phyloP scores from a whole-genome alignment of 2,113 vertebrate species.

The Poeciliopsis occidentalis region DNA sequence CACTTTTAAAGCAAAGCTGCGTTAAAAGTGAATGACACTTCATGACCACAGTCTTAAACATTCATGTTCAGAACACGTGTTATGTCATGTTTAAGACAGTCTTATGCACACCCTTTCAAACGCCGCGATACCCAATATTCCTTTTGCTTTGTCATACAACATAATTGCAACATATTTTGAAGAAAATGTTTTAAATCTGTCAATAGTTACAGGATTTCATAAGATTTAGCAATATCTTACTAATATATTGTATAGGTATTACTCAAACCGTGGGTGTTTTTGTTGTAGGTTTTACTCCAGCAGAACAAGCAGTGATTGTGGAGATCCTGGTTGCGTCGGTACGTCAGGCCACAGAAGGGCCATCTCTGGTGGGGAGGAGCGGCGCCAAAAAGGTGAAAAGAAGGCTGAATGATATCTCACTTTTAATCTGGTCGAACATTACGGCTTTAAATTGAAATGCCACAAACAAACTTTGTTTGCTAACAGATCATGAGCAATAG shows the following conservation, averaged over 20 bases:
- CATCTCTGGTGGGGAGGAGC: conserved; percentile 84
- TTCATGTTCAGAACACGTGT: too few relatives aligned
- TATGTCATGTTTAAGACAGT: too few relatives aligned
- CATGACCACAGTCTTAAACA: too few relatives aligned
- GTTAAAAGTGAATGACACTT: too few relatives aligned
- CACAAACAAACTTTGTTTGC: background rate
- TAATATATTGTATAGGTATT: background rate
- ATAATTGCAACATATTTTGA: background rate
- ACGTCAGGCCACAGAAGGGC: conserved; percentile 87
- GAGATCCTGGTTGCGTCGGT: conserved; percentile 86
- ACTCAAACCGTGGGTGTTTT: background rate
- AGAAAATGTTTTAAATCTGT: too few relatives aligned
- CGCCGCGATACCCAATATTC: background rate
- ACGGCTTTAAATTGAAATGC: background rate
- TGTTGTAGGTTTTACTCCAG: conserved; percentile 75
- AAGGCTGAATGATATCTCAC: too few relatives aligned
- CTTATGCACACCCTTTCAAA: background rate
- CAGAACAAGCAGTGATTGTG: conserved; percentile 79
- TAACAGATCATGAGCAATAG: conserved; percentile 75
- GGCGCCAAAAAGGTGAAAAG: too few relatives aligned
- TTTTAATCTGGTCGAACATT: conserved; percentile 1
- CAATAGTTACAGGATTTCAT: background rate
- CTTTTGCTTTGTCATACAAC: background rate
- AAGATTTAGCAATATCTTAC: background rate
- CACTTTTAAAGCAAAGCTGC: too few relatives aligned